phyloP scores from a whole-genome alignment of 2,797 vertebrate species.

The Rhodeus uyekii region DNA sequence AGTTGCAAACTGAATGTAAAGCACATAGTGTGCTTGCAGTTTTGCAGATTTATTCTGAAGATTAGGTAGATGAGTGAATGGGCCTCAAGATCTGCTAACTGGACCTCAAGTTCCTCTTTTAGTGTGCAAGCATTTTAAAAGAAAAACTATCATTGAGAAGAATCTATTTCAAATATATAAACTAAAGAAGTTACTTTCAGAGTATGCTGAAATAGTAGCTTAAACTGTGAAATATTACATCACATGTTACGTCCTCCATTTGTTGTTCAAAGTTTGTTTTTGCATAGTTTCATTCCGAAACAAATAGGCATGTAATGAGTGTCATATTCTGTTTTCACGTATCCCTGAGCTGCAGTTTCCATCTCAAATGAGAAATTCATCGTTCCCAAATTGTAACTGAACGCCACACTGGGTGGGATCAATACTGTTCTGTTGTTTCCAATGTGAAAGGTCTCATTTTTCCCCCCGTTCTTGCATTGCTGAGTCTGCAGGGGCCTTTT shows the following conservation, averaged over 20 bases:
- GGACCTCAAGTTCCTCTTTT: no score
- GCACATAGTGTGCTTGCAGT: no score
- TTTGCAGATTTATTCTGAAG: no score
- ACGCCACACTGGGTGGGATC: conserved; percentile 57
- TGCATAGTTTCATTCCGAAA: neutral
- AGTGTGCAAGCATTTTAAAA: no score
- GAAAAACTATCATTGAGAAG: no score
- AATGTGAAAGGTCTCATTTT: conserved; percentile 56
- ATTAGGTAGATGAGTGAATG: no score
- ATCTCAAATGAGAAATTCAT: conserved; percentile 45
- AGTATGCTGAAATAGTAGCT: neutral
- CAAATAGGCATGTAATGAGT: conserved; percentile 5
- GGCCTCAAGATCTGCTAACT: no score
- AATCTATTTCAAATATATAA: neutral
- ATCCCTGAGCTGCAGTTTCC: neutral
- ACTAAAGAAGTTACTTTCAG: neutral
- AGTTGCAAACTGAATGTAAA: no score
- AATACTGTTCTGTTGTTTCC: conserved; percentile 41
- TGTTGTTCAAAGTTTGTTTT: neutral
- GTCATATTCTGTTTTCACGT: conserved; percentile 30
- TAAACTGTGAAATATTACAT: neutral
- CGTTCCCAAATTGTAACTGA: conserved; percentile 54
- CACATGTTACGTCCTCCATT: neutral
- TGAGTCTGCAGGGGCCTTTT: conserved; percentile 64
- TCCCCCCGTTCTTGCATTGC: conserved; percentile 44